These are phyloP conservation scores for Cerceris rybyensis DNA, from an alignment of 2,888 invertebrate genomes.

Conservation along the genomic window DNA sequence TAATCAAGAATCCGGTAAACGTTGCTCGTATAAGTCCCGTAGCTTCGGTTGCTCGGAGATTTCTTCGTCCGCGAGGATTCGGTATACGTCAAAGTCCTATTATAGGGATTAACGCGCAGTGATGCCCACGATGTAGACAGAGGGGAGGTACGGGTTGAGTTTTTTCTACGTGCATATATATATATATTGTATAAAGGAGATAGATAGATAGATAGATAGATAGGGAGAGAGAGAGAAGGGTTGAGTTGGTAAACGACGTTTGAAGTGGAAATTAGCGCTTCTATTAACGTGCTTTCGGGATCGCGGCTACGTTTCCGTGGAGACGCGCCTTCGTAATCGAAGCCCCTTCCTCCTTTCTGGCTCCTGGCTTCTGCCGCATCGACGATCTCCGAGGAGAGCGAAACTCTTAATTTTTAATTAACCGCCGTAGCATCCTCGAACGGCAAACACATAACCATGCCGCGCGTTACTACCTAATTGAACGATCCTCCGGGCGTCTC, in stretches of 20 bases:
- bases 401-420: constrained; percentile 71
- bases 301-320: constrained; percentile 26
- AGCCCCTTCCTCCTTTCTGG: constrained; percentile 4
- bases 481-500: constrained; percentile 61
- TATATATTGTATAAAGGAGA: background rate
- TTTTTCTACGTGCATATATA: constrained; percentile 15
- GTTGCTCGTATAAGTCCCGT: background rate
- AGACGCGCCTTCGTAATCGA: constrained; percentile 40
- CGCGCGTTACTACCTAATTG: constrained; percentile 64
- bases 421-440: constrained; percentile 47
- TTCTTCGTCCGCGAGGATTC: background rate
- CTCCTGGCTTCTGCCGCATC: constrained; percentile 2
- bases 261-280: constrained; percentile 53
- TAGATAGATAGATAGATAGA: background rate
- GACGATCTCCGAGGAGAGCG: constrained; percentile 20
- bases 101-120: constrained; percentile 14
- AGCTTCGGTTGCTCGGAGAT: background rate
- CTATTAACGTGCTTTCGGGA: constrained; percentile 34
- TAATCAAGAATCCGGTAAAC: constrained; percentile 5
- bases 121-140: background rate
- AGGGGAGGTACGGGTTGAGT: background rate
- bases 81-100: constrained; percentile 13
- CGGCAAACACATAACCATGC: constrained; percentile 60
- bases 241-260: constrained; percentile 39
- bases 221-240: background rate